Evolutionary conservation across 2,113 vertebrate genomes (phyloP), one percentile per base, ranked within the genome.

Genomic region (Aphyosemion australe): DNA sequence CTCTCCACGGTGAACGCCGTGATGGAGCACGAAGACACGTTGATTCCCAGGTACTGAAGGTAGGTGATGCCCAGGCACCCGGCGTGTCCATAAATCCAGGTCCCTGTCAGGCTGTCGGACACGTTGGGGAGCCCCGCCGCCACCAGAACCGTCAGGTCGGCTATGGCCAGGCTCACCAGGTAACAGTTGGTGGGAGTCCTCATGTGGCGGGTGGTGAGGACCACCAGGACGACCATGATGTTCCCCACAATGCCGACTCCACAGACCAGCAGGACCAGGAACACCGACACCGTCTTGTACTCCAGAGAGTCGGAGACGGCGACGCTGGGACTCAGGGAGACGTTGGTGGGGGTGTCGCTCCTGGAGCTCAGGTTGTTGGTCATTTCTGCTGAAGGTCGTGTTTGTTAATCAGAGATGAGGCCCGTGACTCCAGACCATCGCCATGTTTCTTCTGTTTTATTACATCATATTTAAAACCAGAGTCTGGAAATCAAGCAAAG

Each of bases 31-130:
- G 93, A 95, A 0, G 94, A 95, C 19, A 90, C 92, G 0, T 90
- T 92, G 75, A 95, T 95, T 61, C 94, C 94, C 84, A 95, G 88
- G 70, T 94, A 94, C 85, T 94, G 91, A 18, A 94, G 88, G 87
- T 94, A 94, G 76, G 93, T 94, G 82, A 95, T 94, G 10, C 87
- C 92, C 50, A 93, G 80, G 54, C 93, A 94, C 20, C 94, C 86
- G 0, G 84, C 84, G 0, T 93, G 89, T 3, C 94, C 93, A 0
- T 91, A 94, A 19, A 93, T 73, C 93, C 94, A 94, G 0, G 87
- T 89, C 8, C 93, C 94, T 0, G 85, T 88, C 88, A 94, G 72
- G 72, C 93, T 95, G 60, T 93, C 89, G 0, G 93, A 91, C 41
- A 95, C 71, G 12, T 92, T 93, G 58, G 94, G 93, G 64, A 95